Evolutionary conservation across 2,113 vertebrate species (phyloP).

Genomic region (Apeltes quadracus): DNA sequence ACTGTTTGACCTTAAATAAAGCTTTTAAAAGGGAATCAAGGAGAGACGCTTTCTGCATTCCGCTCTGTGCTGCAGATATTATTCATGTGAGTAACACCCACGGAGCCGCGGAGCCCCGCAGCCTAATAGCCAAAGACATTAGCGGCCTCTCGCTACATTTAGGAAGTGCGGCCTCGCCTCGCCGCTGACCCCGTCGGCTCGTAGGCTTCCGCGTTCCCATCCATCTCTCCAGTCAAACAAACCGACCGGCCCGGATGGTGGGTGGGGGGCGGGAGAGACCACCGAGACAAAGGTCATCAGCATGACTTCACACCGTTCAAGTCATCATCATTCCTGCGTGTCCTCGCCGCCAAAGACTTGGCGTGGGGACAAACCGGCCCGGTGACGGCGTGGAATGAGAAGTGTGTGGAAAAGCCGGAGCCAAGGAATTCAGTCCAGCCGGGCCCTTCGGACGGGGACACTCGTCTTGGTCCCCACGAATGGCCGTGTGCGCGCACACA

Average conservation of each 20-base stretch:
- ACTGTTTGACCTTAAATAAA: slow-evolving; percentile 9
- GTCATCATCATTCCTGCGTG: not conserved
- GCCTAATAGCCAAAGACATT: slow-evolving; percentile 3
- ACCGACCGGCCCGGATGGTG: not conserved
- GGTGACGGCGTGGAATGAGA: not conserved
- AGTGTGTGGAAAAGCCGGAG: not conserved
- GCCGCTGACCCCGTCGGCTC: not conserved
- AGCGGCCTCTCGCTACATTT: slow-evolving; percentile 7
- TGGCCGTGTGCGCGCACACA: no score
- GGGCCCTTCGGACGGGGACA: not conserved
- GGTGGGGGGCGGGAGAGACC: not conserved
- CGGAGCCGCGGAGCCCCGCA: not conserved
- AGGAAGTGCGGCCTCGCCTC: not conserved
- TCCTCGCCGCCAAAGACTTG: not conserved
- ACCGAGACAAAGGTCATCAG: not conserved
- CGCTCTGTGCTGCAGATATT: not conserved
- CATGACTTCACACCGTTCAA: not conserved
- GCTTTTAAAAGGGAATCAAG: not conserved
- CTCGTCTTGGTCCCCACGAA: no score
- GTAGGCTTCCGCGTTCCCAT: slow-evolving; percentile 10
- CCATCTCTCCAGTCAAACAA: slow-evolving; percentile 4
- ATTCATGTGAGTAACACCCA: not conserved
- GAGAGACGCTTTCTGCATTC: no score
- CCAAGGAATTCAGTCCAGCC: not conserved
- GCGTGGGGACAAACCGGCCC: not conserved